These are phyloP conservation scores for Proterorhinus semilunaris DNA, from an alignment of 2,113 vertebrate species.

Conservation along the genomic window DNA sequence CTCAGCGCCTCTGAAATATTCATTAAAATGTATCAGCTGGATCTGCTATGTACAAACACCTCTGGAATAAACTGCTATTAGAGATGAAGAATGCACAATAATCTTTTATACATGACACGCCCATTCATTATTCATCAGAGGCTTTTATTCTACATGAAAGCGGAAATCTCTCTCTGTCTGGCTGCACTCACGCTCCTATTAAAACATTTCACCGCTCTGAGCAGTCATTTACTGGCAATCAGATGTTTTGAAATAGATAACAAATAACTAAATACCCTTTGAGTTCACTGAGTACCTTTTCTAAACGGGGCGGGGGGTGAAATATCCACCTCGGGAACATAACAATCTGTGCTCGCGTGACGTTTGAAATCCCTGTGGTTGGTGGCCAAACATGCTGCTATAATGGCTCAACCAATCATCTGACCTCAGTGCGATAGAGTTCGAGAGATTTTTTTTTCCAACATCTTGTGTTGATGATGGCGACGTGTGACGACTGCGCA, in stretches of 20 bases:
- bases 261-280: not conserved
- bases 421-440: no score
- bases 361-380: no score
- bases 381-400: no score
- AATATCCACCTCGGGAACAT: not conserved
- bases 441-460: no score
- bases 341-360: no score
- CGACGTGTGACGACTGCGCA: no score
- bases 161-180: not conserved
- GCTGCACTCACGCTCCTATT: slow-evolving; percentile 17
- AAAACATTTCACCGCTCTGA: slow-evolving; percentile 28
- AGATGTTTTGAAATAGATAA: not conserved
- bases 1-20: slow-evolving; percentile 51
- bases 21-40: slow-evolving; percentile 34
- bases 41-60: slow-evolving; percentile 51
- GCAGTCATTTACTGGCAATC: not conserved
- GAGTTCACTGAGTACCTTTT: no score
- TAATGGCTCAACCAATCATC: no score
- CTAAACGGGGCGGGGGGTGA: not conserved
- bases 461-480: no score
- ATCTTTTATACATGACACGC: slow-evolving; percentile 54
- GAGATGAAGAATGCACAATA: slow-evolving; percentile 48
- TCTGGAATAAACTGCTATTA: slow-evolving; percentile 51
- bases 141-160: slow-evolving; percentile 18
- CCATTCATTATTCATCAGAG: slow-evolving; percentile 47